Percentiles rank a stretch among this genome's conserved stretches.
These are phyloP conservation scores for Carollia perspicillata DNA, from an alignment of 2,113 vertebrate genomes.

Conservation along the genomic window DNA sequence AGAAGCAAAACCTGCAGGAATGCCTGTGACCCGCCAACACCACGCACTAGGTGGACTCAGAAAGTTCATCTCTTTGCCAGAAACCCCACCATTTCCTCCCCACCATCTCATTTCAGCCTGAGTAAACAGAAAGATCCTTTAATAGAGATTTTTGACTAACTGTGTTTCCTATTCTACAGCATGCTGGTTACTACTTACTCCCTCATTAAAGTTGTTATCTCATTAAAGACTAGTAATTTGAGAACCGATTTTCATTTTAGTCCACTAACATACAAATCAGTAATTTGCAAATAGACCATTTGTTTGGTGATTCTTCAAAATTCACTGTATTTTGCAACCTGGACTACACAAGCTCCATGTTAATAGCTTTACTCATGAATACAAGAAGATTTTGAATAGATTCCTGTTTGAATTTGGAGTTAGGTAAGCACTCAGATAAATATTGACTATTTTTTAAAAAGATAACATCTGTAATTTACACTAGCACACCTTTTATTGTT, in stretches of 20 bases:
- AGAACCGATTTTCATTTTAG: conserved; percentile 38
- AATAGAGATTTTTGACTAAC: conserved; percentile 11
- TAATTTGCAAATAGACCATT: conserved; percentile 38
- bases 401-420: neutral
- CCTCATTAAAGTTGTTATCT: conserved; percentile 3
- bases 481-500: neutral
- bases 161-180: neutral
- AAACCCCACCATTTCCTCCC: neutral
- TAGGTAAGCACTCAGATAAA: neutral
- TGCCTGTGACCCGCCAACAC: neutral
- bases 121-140: neutral
- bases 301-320: conserved; percentile 20
- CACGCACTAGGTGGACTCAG: neutral
- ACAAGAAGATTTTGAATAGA: neutral
- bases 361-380: neutral
- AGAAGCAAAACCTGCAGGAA: neutral
- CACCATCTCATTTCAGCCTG: neutral
- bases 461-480: neutral
- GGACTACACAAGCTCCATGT: neutral
- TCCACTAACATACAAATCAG: neutral
- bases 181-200: neutral
- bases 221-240: conserved; percentile 33
- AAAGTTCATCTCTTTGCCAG: neutral
- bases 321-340: neutral
- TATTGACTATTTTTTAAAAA: neutral